phyloP scores from a whole-genome alignment of 1,140 invertebrate genomes.

The Teleogryllus occipitalis region DNA sequence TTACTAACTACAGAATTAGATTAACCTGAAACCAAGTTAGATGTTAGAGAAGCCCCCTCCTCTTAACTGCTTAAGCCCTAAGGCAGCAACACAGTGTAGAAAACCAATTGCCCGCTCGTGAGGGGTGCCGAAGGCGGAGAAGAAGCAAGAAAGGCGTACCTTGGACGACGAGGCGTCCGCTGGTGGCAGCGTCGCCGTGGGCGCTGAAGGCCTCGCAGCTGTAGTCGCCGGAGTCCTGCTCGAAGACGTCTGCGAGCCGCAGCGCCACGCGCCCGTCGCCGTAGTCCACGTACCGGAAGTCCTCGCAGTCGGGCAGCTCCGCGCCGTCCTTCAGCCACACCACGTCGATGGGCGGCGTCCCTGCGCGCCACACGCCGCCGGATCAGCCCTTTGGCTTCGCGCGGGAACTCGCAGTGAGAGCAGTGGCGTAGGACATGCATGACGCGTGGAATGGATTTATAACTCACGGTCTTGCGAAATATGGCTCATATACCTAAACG shows the following conservation, averaged over 20 bases:
- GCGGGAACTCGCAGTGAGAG: too few species aligned
- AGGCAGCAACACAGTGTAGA: background rate
- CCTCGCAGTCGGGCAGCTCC: conserved; percentile 55
- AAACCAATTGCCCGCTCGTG: background rate
- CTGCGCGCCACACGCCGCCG: conserved; percentile 28
- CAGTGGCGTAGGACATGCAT: too few species aligned
- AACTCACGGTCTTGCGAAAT: too few species aligned
- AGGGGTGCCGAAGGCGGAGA: too few species aligned
- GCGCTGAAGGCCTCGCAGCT: conserved; percentile 53
- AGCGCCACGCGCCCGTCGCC: conserved; percentile 52
- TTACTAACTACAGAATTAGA: too few species aligned
- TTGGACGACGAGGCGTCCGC: conserved; percentile 29
- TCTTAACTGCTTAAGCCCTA: too few species aligned
- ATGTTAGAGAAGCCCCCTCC: too few species aligned
- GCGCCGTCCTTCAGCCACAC: conserved; percentile 62
- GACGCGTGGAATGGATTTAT: too few species aligned
- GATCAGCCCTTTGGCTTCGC: background rate
- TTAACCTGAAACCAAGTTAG: too few species aligned
- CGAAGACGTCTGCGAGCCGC: conserved; percentile 52
- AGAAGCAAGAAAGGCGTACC: conserved; percentile 1
- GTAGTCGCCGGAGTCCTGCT: conserved; percentile 63
- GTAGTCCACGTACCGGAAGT: conserved; percentile 51
- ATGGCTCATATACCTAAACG: too few species aligned
- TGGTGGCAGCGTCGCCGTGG: conserved; percentile 47
- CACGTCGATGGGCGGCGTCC: conserved; percentile 53